A percentile compares a stretch with the other conserved stretches of the same genome.
Evolutionary conservation across 2,797 vertebrate species (phyloP).

Genomic region (Acrocephalus scirpaceus): DNA sequence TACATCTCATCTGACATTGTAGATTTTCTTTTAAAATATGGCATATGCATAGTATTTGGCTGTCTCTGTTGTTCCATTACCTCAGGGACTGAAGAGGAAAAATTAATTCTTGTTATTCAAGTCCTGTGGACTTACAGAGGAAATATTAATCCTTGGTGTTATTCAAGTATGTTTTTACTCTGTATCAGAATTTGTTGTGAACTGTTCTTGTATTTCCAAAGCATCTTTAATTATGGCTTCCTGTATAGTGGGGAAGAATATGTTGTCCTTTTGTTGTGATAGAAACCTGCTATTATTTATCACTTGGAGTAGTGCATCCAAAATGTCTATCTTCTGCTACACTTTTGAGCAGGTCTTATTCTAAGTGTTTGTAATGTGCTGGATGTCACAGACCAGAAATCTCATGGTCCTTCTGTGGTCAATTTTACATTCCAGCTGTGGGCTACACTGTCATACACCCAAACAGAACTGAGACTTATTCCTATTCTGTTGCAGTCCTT

Average conservation of each 20-base stretch:
- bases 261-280: neutral
- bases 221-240: neutral
- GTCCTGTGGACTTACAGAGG: neutral
- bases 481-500: constrained; percentile 82
- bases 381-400: neutral
- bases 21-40: neutral
- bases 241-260: neutral
- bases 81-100: neutral
- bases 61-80: neutral
- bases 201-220: neutral
- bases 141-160: neutral
- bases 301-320: neutral
- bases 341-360: neutral
- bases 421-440: neutral
- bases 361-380: neutral
- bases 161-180: neutral
- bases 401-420: neutral
- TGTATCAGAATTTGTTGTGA: neutral
- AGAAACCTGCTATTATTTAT: neutral
- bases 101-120: neutral
- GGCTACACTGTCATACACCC: neutral
- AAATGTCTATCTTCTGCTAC: neutral
- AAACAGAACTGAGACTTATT: constrained; percentile 4
- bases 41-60: neutral
- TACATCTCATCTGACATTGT: neutral